A percentile compares a stretch with the other conserved stretches of the same genome.
These are phyloP conservation scores for Drosophila malerkotliana DNA, from an alignment of 1,140 invertebrate genomes.

Conservation along the genomic window DNA sequence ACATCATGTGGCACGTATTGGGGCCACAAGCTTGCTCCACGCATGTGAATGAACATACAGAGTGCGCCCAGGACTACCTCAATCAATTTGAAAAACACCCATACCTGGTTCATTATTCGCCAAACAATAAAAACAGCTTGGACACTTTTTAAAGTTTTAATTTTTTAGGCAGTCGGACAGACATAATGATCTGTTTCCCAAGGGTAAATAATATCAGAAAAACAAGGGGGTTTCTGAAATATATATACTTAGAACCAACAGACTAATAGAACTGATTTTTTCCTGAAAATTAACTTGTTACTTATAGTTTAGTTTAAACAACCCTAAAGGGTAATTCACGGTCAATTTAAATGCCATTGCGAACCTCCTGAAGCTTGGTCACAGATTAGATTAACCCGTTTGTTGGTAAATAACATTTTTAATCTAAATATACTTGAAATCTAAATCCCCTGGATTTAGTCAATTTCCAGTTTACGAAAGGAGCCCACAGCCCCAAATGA, in stretches of 20 bases:
- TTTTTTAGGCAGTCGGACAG: too few relatives aligned
- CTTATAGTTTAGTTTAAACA: too few relatives aligned
- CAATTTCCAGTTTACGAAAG: constrained; percentile 84
- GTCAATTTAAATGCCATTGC: not conserved
- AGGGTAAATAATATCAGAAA: not conserved
- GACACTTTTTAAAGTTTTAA: too few relatives aligned
- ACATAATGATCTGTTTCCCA: too few relatives aligned
- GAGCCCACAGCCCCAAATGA: constrained; percentile 87
- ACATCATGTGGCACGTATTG: constrained; percentile 24
- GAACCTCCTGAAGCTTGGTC: not conserved
- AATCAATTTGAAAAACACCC: constrained; percentile 44
- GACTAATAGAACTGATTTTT: too few relatives aligned
- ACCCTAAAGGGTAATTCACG: not conserved
- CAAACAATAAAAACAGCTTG: too few relatives aligned
- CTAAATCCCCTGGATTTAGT: constrained; percentile 37
- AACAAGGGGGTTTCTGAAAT: too few relatives aligned
- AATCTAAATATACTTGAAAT: not conserved
- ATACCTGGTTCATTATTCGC: constrained; percentile 40
- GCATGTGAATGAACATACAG: constrained; percentile 31
- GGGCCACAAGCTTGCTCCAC: not conserved
- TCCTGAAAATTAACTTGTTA: too few relatives aligned
- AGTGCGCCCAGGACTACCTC: constrained; percentile 28
- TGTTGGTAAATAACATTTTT: not conserved
- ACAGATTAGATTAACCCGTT: not conserved
- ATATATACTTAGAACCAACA: too few relatives aligned